Evolutionary conservation across 2,797 vertebrate species (phyloP), one percentile per base, ranked within the genome.

Genomic region (Molossus molossus): DNA sequence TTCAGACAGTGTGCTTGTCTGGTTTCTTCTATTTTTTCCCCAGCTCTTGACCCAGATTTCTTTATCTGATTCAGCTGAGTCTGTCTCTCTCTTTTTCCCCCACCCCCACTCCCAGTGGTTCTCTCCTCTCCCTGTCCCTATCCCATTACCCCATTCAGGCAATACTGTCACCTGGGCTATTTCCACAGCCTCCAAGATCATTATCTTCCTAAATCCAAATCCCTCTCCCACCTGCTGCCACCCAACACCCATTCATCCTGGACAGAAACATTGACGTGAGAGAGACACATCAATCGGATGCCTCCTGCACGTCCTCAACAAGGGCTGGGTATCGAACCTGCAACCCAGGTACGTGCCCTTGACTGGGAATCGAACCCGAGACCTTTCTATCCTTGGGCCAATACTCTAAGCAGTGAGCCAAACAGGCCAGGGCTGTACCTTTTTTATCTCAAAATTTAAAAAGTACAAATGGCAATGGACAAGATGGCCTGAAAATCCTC

Each of bases 1-100:
- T 58, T 87, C 72, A 88, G 77, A 80, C 45, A 82, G 72, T 55
- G 77, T 55, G 57, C 57, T 91, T 73, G 48, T 55, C 65, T 90
- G 25, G 79, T 82, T 87, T 80, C 79, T 87, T 75, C 60, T 85
- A 9, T 62, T 77, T 65, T 10, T 0, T 1, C 25, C 80, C 60
- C 14, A 50, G 25, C 76, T 73, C 37, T 84, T 85, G 92, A 87
- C 91, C 72, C 29, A 94, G 67, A 96, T 96, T 95, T 88, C 70
- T 90, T 79, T 57, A 93, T 80, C 25, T 53, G 20, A 40, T 57
- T 87, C 73, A 69, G 70, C 17, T 75, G 50, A 64, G 58, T 73
- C 29, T 23, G 60, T 94, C 27, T 6, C 17, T 50, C 4, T 94
- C 55, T 45, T 21, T 21, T n/a, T 9, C 20, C 58, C 3, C 87